These are phyloP conservation scores for Rhinoderma darwinii DNA, from an alignment of 2,113 vertebrate genomes.

Conservation along the genomic window DNA sequence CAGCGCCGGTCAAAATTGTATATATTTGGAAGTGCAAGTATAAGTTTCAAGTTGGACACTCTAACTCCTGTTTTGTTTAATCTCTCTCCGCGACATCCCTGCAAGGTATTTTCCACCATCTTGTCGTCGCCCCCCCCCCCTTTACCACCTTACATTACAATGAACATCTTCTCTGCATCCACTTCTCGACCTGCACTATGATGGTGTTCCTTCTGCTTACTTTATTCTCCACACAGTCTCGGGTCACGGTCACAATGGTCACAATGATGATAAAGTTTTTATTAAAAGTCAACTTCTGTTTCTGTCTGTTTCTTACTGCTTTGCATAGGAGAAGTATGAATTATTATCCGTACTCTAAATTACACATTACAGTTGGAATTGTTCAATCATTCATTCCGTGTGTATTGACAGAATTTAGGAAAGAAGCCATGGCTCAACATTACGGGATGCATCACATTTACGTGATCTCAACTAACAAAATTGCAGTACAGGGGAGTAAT, in stretches of 20 bases:
- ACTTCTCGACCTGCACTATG: not conserved
- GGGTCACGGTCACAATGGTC: too few species aligned
- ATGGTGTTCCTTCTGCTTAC: not conserved
- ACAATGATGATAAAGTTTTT: not conserved
- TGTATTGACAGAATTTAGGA: not conserved
- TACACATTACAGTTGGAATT: not conserved
- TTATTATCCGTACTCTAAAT: not conserved
- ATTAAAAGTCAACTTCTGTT: not conserved
- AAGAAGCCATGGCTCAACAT: not conserved
- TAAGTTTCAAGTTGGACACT: too few species aligned
- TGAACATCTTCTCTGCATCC: too few species aligned
- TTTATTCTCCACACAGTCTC: not conserved
- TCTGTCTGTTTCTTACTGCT: not conserved
- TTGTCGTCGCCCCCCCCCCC: too few species aligned
- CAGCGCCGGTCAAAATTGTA: too few species aligned
- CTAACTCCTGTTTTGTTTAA: too few species aligned
- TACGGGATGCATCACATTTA: not conserved
- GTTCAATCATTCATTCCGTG: not conserved
- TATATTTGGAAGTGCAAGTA: too few species aligned
- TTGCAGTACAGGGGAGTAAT: not conserved
- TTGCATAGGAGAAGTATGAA: not conserved
- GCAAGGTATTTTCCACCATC: too few species aligned
- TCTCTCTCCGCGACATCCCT: too few species aligned
- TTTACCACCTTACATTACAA: too few species aligned
- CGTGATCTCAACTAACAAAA: conserved; percentile 9